A percentile compares a stretch with the other conserved stretches of the same genome.
Evolutionary conservation across 1,140 invertebrate species (phyloP).

Genomic region (Pseudomyrmex pallidus): DNA sequence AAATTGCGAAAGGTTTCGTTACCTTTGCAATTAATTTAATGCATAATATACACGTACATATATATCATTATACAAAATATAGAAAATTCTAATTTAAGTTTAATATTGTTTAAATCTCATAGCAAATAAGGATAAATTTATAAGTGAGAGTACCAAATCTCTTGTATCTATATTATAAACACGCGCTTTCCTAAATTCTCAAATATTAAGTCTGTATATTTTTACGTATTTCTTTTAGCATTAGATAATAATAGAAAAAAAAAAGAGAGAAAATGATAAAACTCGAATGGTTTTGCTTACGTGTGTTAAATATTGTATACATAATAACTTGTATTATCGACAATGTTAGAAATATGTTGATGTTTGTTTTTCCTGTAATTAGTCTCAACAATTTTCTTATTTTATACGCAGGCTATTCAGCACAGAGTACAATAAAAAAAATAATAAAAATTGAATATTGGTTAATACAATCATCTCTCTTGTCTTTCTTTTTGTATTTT

Average conservation of each 20-base stretch:
- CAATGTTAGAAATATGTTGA: background rate
- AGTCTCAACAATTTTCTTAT: background rate
- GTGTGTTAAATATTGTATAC: background rate
- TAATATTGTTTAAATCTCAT: conserved; percentile 49
- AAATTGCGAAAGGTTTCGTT: conserved; percentile 13
- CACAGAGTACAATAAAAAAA: background rate
- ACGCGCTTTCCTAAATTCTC: conserved; percentile 24
- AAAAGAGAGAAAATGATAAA: background rate
- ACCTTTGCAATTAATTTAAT: background rate
- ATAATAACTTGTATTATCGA: background rate
- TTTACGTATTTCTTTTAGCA: conserved; percentile 46
- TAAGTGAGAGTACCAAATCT: conserved; percentile 49
- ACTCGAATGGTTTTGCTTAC: conserved; percentile 16
- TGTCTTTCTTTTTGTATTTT: background rate
- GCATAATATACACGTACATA: conserved; percentile 32
- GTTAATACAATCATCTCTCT: background rate
- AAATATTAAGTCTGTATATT: conserved; percentile 53
- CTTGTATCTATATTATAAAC: conserved; percentile 28
- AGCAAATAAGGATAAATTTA: conserved; percentile 23
- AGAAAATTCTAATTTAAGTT: conserved; percentile 30
- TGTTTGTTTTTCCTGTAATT: background rate
- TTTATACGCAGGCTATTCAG: background rate
- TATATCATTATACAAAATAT: background rate
- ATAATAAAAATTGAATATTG: conserved; percentile 4
- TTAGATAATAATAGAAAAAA: conserved; percentile 42